Percentiles rank a stretch among this genome's conserved stretches.
phyloP scores from a whole-genome alignment of 2,888 invertebrate genomes.

The Heliconius ethilla region DNA sequence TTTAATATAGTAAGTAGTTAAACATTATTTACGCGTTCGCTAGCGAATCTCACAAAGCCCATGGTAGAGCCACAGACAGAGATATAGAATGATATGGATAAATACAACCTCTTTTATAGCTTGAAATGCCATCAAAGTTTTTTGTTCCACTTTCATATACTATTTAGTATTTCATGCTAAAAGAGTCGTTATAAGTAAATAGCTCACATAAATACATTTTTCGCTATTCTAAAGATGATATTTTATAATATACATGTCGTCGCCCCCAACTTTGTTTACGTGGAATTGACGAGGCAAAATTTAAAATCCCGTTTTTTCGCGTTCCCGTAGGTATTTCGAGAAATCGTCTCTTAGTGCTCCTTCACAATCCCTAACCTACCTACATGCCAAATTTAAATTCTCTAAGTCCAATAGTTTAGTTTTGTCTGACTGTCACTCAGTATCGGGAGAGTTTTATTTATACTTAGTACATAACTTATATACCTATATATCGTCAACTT shows the following conservation, averaged over 20 bases:
- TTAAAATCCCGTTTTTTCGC: neutral
- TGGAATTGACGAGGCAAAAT: neutral
- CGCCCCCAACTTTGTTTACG: neutral
- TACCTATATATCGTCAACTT: too few species aligned
- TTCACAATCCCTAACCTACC: neutral
- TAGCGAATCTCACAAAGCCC: neutral
- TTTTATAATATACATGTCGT: neutral
- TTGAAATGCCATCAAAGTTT: constrained; percentile 31
- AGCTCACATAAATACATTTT: constrained; percentile 4
- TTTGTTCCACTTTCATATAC: constrained; percentile 27
- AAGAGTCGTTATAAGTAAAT: constrained; percentile 13
- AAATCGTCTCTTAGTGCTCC: too few species aligned
- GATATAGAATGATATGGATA: constrained; percentile 30
- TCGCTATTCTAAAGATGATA: neutral
- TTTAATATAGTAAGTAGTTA: neutral
- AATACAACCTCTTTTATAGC: constrained; percentile 27
- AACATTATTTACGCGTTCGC: constrained; percentile 5
- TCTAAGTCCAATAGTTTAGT: neutral
- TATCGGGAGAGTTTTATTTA: too few species aligned
- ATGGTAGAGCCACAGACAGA: constrained; percentile 13
- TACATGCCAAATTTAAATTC: neutral
- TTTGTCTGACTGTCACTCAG: too few species aligned
- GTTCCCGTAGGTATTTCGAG: neutral
- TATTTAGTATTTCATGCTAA: constrained; percentile 9
- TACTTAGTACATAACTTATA: too few species aligned